Conservation (phyloP, 2,113 vertebrate genomes). For the Oreocharis arfaki region DNA sequence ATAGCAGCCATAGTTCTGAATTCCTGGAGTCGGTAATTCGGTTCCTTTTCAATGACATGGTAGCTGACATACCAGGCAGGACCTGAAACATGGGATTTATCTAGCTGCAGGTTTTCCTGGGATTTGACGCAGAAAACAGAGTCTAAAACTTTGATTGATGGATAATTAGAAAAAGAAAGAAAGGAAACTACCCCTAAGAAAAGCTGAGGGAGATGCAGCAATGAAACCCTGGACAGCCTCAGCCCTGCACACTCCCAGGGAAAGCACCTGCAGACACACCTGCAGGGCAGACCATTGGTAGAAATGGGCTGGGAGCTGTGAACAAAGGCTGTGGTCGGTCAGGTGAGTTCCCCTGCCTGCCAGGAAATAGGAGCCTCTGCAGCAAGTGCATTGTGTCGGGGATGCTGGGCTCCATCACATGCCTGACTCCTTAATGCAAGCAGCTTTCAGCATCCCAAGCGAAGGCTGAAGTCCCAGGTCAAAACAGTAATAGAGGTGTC, state of each 20-base stretch:
- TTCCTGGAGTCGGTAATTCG: neutral
- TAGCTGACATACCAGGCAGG: neutral
- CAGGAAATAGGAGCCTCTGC: neutral
- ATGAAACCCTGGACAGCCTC: neutral
- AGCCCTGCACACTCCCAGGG: neutral
- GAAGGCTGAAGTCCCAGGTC: neutral
- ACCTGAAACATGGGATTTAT: neutral
- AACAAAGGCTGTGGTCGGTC: neutral
- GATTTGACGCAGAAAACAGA: neutral
- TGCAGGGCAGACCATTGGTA: fast-evolving
- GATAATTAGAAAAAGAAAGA: neutral
- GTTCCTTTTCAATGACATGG: neutral
- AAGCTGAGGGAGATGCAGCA: neutral
- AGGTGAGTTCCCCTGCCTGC: neutral
- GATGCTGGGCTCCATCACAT: neutral
- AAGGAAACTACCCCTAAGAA: neutral
- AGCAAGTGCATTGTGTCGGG: neutral
- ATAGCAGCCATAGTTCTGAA: neutral
- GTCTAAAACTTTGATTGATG: neutral
- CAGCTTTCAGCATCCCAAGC: neutral
- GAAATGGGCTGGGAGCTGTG: neutral
- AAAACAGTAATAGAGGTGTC: neutral
- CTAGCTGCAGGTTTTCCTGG: neutral
- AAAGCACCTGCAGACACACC: neutral
- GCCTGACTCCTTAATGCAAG: neutral